Percentiles rank a stretch among this genome's conserved stretches.
Evolutionary conservation across 2,888 invertebrate species (phyloP).

Genomic region (Syrphus vitripennis): DNA sequence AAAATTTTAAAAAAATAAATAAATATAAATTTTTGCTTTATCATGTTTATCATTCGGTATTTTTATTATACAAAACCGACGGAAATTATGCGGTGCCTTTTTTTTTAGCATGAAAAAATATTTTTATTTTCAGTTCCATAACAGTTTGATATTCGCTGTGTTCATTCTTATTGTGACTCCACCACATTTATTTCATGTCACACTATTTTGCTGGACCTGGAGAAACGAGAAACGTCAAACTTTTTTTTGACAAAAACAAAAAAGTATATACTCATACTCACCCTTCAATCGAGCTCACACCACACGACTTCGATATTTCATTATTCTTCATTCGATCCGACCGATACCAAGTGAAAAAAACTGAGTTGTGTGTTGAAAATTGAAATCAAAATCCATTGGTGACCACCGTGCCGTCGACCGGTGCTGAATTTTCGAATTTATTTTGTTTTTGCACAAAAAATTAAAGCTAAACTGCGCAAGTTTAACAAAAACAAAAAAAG

Average conservation of each 20-base stretch:
- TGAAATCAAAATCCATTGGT: neutral
- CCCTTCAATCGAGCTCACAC: neutral
- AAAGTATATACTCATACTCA: too few relatives aligned
- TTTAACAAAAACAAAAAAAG: too few relatives aligned
- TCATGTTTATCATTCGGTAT: too few relatives aligned
- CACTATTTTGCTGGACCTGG: slow-evolving; percentile 3
- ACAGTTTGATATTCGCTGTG: neutral
- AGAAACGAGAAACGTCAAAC: neutral
- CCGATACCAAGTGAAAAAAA: neutral
- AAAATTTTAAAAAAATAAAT: too few relatives aligned
- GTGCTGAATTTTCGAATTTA: slow-evolving; percentile 17
- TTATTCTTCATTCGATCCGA: neutral
- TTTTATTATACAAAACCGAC: too few relatives aligned
- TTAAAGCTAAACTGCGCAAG: slow-evolving; percentile 1
- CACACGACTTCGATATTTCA: neutral
- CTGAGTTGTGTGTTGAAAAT: neutral
- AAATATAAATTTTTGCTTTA: too few relatives aligned
- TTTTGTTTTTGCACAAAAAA: neutral
- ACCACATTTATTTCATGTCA: neutral
- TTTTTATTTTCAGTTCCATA: too few relatives aligned
- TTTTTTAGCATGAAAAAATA: too few relatives aligned
- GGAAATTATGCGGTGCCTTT: too few relatives aligned
- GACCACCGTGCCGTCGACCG: neutral
- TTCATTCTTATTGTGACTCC: neutral
- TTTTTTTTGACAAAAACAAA: neutral